These are phyloP conservation scores for Blera fallax DNA, from an alignment of 2,888 invertebrate species.

Conservation along the genomic window DNA sequence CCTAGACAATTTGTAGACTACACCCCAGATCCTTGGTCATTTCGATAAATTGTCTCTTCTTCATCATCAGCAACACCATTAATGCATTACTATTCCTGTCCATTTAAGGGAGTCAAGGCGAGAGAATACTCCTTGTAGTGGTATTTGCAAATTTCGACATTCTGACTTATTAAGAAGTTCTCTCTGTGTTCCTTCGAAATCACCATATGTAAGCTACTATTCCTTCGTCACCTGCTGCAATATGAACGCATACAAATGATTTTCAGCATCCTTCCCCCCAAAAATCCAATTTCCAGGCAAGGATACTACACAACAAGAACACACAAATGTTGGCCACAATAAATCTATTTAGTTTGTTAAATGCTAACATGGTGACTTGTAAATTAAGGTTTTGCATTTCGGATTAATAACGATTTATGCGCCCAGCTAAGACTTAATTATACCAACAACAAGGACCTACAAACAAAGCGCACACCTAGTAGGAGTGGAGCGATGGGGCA, in stretches of 20 bases:
- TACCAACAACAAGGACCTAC: conserved; percentile 57
- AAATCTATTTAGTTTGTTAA: conserved; percentile 72
- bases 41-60: conserved; percentile 35
- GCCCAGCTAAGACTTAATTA: conserved; percentile 66
- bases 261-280: conserved; percentile 6
- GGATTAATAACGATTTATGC: conserved; percentile 72
- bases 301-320: conserved; percentile 6
- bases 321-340: conserved; percentile 60
- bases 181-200: conserved; percentile 23
- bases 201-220: conserved; percentile 20
- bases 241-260: background rate
- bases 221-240: conserved; percentile 5
- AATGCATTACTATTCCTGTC: conserved; percentile 15
- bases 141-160: conserved; percentile 35
- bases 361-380: conserved; percentile 73
- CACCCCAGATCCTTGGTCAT: background rate
- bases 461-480: background rate
- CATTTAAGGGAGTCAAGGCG: background rate
- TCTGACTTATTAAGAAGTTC: conserved; percentile 57
- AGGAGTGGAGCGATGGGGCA: background rate
- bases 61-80: conserved; percentile 43
- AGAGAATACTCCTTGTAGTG: conserved; percentile 4
- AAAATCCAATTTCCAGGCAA: conserved; percentile 12
- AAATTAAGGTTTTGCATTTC: conserved; percentile 73
- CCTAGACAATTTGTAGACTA: conserved; percentile 16